Base-by-base conservation (phyloP, 2,113 vertebrate genomes). In the Agelaius tricolor region DNA sequence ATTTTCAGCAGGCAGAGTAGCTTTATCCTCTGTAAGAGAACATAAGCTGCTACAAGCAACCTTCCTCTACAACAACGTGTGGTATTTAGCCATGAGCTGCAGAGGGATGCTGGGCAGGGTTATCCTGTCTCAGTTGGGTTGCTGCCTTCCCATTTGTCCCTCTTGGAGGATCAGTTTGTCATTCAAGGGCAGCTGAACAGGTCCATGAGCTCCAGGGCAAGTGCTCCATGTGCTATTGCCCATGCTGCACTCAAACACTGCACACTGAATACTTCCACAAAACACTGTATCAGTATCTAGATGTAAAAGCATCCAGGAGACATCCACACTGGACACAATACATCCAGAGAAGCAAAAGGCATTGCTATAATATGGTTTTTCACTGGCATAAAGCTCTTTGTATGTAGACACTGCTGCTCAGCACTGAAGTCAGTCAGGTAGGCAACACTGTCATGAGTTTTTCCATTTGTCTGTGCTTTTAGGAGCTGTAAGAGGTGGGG, bases 161-260 rank as follows among this genome's bases (percentile, higher is more conserved):
- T 68, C 6, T n/a, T n/a, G 24, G 44, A 55, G 9, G 12, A 22
- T 41, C 58, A 33, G 7, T 66, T 65, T 86, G 26, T 62, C 30
- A 7, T 66, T 51, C 51, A 16, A 66, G 67, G n/a, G 19, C 15
- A 55, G 13, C 1, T 11, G 31, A 37, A 33, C 0, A 1, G 22
- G n/a, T 31, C 78, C 47, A 1, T 8, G 24, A 62, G 27, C 57
- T 66, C 65, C 62, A 37, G 20, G n/a, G 27, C 28, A 44, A 35
- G 33, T 9, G 11, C n/a, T 71, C 8, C 22, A 2, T 13, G 46
- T 43, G n/a, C 61, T 81, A 8, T 3, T 83, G 35, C 20, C 31
- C 46, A 3, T 0, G 2, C 37, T 90, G 52, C 63, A 66, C 43
- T 62, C 28, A 84, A 54, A 26, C 41, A 26, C 2, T 74, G 30